Conservation (phyloP, 2,797 vertebrate genomes). For the Aldrovandia affinis region DNA sequence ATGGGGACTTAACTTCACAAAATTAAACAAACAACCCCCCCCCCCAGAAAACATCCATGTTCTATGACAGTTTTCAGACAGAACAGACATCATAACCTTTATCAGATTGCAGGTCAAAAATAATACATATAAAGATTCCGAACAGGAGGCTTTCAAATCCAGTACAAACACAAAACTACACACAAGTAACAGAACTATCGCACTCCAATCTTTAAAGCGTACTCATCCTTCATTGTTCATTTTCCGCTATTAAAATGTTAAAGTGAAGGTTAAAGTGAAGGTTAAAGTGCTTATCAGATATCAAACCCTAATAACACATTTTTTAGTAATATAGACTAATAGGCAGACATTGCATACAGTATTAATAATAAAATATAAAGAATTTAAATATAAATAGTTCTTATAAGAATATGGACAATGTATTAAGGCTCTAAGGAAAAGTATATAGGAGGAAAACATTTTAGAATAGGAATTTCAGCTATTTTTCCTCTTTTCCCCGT, state of each 20-base stretch:
- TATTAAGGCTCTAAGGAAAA: constrained; percentile 63
- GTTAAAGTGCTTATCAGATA: constrained; percentile 66
- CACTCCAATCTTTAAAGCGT: not conserved
- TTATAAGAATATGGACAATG: constrained; percentile 45
- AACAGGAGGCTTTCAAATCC: not conserved
- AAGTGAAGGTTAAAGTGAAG: constrained; percentile 18
- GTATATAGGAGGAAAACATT: constrained; percentile 6
- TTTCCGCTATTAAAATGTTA: not conserved
- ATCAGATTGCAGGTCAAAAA: not conserved
- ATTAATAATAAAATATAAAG: constrained; percentile 59
- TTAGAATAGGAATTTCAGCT: constrained; percentile 31
- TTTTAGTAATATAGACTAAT: constrained; percentile 35
- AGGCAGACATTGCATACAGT: constrained; percentile 60
- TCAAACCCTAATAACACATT: constrained; percentile 45
- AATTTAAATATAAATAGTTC: constrained; percentile 40
- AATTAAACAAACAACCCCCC: too few relatives aligned
- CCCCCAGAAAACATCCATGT: not conserved
- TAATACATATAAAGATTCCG: not conserved
- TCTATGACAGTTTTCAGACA: not conserved
- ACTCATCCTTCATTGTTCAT: not conserved
- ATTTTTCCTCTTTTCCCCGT: constrained; percentile 52
- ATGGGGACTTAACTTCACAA: not conserved
- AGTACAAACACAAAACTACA: not conserved
- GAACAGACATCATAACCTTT: not conserved
- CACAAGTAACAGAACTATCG: not conserved